These are phyloP conservation scores for Ailurus styani DNA, from an alignment of 2,113 vertebrate genomes.

Conservation along the genomic window DNA sequence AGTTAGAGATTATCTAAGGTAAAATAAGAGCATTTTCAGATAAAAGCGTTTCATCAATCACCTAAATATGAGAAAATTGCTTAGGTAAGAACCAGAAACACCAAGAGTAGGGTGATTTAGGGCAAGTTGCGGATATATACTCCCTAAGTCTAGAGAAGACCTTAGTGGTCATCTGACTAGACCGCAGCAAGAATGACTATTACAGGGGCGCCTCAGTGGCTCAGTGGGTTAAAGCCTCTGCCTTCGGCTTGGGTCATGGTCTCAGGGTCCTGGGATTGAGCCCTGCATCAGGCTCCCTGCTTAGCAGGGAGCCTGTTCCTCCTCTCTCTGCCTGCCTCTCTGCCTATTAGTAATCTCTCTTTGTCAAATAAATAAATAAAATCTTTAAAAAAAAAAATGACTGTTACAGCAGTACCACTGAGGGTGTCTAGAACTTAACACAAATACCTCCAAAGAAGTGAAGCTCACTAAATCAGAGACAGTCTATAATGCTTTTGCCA, in stretches of 20 bases:
- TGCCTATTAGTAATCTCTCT: too few relatives aligned
- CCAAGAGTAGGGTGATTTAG: not conserved
- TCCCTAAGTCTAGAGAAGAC: not conserved
- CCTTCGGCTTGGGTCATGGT: too few relatives aligned
- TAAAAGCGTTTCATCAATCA: not conserved
- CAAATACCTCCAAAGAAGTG: not conserved
- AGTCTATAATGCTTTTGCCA: not conserved
- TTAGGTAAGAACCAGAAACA: not conserved
- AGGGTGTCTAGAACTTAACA: not conserved
- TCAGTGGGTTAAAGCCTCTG: too few relatives aligned
- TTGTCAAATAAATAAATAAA: too few relatives aligned
- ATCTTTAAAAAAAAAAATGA: too few relatives aligned
- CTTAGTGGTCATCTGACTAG: not conserved
- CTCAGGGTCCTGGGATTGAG: too few relatives aligned
- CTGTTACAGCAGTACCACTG: not conserved
- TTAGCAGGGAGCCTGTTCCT: too few relatives aligned
- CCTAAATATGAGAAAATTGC: not conserved
- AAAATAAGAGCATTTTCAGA: not conserved
- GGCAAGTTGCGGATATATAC: not conserved
- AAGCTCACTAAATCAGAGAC: not conserved
- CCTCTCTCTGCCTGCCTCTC: too few relatives aligned
- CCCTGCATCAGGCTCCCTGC: too few relatives aligned
- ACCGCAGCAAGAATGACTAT: not conserved
- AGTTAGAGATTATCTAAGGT: not conserved
- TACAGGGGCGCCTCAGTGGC: too few relatives aligned